Conservation (phyloP, 2,797 vertebrate genomes). For the Pelochelys cantorii region DNA sequence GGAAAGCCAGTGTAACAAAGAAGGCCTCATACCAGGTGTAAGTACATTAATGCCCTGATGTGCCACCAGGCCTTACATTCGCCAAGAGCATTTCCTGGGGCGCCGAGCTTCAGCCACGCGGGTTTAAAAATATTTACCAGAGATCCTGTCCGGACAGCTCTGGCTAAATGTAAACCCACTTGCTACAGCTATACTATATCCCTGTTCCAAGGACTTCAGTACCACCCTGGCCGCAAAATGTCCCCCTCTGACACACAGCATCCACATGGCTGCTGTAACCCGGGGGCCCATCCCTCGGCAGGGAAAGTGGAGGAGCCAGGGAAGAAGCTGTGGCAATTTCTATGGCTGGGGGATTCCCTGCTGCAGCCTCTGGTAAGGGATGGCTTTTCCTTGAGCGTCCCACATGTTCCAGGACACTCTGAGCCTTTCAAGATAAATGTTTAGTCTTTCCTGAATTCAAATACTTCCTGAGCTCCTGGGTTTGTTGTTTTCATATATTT, state of each 20-base stretch:
- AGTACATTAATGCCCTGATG: background rate
- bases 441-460: constrained; percentile 62
- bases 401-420: constrained; percentile 55
- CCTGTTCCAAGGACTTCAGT: background rate
- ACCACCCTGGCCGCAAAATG: background rate
- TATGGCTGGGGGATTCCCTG: background rate
- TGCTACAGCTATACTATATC: rapidly evolving
- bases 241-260: background rate
- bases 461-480: constrained; percentile 50
- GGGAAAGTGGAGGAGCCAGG: background rate
- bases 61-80: background rate
- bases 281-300: background rate
- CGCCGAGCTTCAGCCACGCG: too few species aligned
- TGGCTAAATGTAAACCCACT: too few species aligned
- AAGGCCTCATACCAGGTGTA: background rate
- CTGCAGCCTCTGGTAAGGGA: background rate
- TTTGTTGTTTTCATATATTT: constrained; percentile 50
- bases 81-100: too few species aligned
- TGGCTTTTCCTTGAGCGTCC: constrained; percentile 37
- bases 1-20: background rate
- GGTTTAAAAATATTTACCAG: too few species aligned
- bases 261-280: background rate
- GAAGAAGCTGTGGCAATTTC: background rate
- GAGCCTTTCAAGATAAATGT: constrained; percentile 68
- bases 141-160: too few species aligned